These are phyloP conservation scores for Cerastis leucographa DNA, from an alignment of 2,888 invertebrate species.

Conservation along the genomic window DNA sequence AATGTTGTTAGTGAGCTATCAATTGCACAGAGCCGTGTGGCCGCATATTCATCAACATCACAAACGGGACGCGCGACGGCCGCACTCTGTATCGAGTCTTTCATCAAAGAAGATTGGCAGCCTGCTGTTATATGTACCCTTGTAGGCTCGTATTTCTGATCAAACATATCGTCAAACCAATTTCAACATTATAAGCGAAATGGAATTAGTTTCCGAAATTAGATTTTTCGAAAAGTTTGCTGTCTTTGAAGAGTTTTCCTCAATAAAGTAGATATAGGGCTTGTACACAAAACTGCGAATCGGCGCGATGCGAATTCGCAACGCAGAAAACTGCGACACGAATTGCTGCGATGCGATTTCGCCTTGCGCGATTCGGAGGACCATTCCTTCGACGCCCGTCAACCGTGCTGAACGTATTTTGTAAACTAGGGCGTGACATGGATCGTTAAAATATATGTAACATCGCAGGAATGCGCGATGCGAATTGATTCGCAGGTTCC, in stretches of 20 bases:
- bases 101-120: slow-evolving; percentile 58
- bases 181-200: slow-evolving; percentile 44
- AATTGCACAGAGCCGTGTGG: slow-evolving; percentile 55
- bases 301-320: no score
- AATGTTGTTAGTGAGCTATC: slow-evolving; percentile 51
- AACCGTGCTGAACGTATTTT: no score
- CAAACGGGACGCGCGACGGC: slow-evolving; percentile 19
- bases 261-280: slow-evolving; percentile 12
- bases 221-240: slow-evolving; percentile 34
- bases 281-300: no score
- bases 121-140: slow-evolving; percentile 32
- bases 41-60: slow-evolving; percentile 60
- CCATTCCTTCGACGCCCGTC: no score
- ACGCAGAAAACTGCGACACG: no score
- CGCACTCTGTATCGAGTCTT: slow-evolving; percentile 35
- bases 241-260: slow-evolving; percentile 17
- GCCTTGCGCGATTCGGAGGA: no score
- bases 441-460: no score
- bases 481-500: no score
- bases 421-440: no score
- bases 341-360: no score
- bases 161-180: slow-evolving; percentile 32
- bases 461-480: no score
- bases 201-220: slow-evolving; percentile 38
- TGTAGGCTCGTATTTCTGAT: slow-evolving; percentile 16